phyloP scores from a whole-genome alignment of 2,888 invertebrate species.

The Oligia latruncula region DNA sequence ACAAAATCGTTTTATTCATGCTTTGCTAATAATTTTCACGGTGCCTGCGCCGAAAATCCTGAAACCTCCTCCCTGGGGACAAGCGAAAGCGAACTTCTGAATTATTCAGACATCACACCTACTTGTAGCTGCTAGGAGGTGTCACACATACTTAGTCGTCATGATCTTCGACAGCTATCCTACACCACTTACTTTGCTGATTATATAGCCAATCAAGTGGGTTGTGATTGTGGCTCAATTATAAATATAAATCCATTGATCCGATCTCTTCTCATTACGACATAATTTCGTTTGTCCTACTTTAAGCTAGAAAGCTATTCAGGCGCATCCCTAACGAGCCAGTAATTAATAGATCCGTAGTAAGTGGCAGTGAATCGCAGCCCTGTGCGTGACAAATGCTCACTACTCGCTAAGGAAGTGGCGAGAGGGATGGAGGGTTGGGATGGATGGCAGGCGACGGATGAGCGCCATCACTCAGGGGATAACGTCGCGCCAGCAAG shows the following conservation, averaged over 20 bases:
- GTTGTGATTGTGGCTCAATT: neutral
- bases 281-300: neutral
- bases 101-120: slow-evolving; percentile 36
- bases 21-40: slow-evolving; percentile 59
- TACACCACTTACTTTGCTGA: neutral
- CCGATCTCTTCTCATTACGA: slow-evolving; percentile 1
- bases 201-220: neutral
- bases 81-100: slow-evolving; percentile 32
- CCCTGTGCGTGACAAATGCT: slow-evolving; percentile 40
- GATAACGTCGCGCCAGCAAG: slow-evolving; percentile 43
- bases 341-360: slow-evolving; percentile 24
- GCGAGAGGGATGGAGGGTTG: slow-evolving; percentile 11
- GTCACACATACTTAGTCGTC: neutral
- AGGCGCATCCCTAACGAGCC: slow-evolving; percentile 19
- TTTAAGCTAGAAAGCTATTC: neutral
- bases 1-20: slow-evolving; percentile 58
- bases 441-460: slow-evolving; percentile 29
- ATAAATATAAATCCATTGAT: neutral
- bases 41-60: slow-evolving; percentile 55
- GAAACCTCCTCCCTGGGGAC: slow-evolving; percentile 39
- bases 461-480: slow-evolving; percentile 53
- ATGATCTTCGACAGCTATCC: neutral
- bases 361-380: slow-evolving; percentile 18
- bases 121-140: neutral
- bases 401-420: slow-evolving; percentile 31